These are phyloP conservation scores for Corythornis madagascariensis DNA, from an alignment of 2,113 vertebrate genomes.

Conservation along the genomic window DNA sequence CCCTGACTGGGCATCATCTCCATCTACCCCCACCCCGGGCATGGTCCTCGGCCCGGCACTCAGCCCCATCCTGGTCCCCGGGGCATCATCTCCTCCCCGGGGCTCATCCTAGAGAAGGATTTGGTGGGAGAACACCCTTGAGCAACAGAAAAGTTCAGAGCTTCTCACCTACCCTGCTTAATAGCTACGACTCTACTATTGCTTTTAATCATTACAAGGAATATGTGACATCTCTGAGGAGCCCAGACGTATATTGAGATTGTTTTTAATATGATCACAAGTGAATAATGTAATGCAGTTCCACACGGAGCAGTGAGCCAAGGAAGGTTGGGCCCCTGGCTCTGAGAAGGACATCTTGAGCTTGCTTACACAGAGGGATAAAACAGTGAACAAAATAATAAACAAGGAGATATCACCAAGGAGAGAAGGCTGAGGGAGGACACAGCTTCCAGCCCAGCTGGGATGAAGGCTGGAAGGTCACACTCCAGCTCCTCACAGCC, in stretches of 20 bases:
- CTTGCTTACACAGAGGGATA: not conserved
- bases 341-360: not conserved
- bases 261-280: slow-evolving; percentile 14
- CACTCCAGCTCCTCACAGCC: not conserved
- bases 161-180: not conserved
- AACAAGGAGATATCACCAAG: slow-evolving; percentile 44
- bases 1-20: not conserved
- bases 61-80: too few species aligned
- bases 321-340: not conserved
- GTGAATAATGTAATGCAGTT: slow-evolving; percentile 7
- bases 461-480: not conserved
- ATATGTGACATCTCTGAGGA: not conserved
- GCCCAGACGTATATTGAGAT: not conserved
- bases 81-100: not conserved
- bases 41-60: too few species aligned
- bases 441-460: not conserved
- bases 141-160: not conserved
- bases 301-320: not conserved
- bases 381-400: slow-evolving; percentile 32
- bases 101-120: not conserved
- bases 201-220: slow-evolving; percentile 32
- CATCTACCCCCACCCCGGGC: not conserved
- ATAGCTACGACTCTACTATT: fast-evolving
- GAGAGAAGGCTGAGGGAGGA: not conserved
- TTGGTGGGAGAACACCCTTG: not conserved